Percentiles rank a stretch among this genome's conserved stretches.
Conservation (phyloP, 2,113 vertebrate genomes). For the Aramus guarauna region DNA sequence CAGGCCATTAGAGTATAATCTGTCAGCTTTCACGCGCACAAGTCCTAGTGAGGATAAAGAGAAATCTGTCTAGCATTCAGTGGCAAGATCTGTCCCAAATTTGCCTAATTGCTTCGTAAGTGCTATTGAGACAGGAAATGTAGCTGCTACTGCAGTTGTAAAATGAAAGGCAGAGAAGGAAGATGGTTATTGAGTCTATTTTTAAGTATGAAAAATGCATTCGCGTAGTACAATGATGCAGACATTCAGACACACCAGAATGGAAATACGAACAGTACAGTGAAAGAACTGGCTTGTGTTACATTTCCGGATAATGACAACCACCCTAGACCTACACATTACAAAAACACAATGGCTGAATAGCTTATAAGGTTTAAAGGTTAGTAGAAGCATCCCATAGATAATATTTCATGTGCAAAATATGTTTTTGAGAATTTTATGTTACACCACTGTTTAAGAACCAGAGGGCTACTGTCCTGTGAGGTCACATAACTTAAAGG, state of each 20-base stretch:
- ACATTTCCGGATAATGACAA: background rate
- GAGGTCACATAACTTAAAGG: background rate
- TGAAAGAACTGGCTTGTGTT: background rate
- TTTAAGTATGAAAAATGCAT: constrained; percentile 46
- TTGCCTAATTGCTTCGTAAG: constrained; percentile 51
- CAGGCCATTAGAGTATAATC: constrained; percentile 17
- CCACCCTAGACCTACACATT: background rate
- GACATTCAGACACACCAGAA: constrained; percentile 21
- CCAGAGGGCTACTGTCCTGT: background rate
- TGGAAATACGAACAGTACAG: background rate
- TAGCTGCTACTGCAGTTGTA: constrained; percentile 46
- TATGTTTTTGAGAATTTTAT: background rate
- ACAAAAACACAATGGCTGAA: background rate
- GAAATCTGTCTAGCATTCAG: constrained; percentile 52
- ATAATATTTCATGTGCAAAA: background rate
- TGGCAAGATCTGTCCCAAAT: constrained; percentile 40
- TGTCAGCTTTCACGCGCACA: background rate
- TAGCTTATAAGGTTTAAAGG: background rate
- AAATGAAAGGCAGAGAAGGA: constrained; percentile 52
- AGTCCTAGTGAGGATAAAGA: background rate
- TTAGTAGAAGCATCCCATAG: background rate
- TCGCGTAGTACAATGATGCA: background rate
- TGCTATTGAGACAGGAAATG: constrained; percentile 49
- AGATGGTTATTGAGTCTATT: constrained; percentile 52
- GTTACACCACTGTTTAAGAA: background rate